Evolutionary conservation across 2,888 invertebrate genomes (phyloP).

Genomic region (Caenorhabditis zanzibari): DNA sequence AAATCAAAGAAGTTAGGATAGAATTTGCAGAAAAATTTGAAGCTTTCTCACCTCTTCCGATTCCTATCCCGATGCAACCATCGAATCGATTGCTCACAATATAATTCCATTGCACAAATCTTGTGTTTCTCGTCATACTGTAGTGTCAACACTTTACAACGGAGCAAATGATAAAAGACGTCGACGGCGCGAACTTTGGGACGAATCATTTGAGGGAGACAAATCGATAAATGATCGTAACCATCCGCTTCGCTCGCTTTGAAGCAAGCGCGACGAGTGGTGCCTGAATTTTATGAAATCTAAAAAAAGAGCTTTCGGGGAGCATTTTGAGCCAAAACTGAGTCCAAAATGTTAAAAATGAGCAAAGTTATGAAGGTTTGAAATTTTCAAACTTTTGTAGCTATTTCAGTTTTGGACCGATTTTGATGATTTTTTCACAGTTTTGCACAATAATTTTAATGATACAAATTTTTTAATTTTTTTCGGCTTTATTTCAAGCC

Average conservation of each 20-base stretch:
- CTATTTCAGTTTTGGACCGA: too few species aligned
- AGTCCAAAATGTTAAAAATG: too few species aligned
- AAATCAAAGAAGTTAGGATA: too few species aligned
- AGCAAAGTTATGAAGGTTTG: too few species aligned
- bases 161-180: slow-evolving; percentile 68
- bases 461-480: too few species aligned
- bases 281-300: slow-evolving; percentile 6
- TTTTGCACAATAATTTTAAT: too few species aligned
- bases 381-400: too few species aligned
- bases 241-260: slow-evolving; percentile 63
- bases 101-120: slow-evolving; percentile 67
- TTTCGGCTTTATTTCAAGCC: too few species aligned
- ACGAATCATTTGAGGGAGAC: slow-evolving; percentile 66
- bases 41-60: slow-evolving; percentile 30
- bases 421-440: too few species aligned
- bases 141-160: slow-evolving; percentile 63
- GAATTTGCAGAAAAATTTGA: too few species aligned
- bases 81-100: slow-evolving; percentile 66
- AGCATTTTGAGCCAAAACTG: too few species aligned
- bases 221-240: slow-evolving; percentile 63
- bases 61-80: slow-evolving; percentile 63
- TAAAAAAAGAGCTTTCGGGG: not conserved
- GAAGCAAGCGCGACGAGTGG: slow-evolving; percentile 46
- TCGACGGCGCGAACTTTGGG: slow-evolving; percentile 67
- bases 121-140: slow-evolving; percentile 46